Conservation (phyloP, 2,113 vertebrate species). For the Protobothrops flavoviridis region DNA sequence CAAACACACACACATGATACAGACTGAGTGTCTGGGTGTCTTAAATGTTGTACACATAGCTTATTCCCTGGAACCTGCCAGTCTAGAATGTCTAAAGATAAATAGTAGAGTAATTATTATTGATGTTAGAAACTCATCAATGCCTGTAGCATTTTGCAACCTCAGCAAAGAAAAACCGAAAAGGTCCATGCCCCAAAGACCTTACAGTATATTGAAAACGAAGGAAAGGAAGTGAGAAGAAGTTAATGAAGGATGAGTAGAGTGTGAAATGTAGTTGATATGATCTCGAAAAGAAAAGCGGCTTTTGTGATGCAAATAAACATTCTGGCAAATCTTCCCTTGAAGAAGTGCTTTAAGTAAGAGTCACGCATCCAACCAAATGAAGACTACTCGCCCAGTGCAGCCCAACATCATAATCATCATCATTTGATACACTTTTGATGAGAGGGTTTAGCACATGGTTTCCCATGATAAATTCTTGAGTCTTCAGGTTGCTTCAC, state of each 20-base stretch:
- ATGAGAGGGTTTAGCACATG: background rate
- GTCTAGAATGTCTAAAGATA: background rate
- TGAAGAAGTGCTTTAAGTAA: background rate
- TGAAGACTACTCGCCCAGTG: too few species aligned
- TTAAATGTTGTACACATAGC: background rate
- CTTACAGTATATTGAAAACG: background rate
- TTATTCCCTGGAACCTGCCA: too few species aligned
- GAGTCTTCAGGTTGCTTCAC: background rate
- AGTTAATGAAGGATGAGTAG: background rate
- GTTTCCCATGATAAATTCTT: background rate
- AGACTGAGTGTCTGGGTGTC: background rate
- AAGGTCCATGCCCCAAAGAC: background rate
- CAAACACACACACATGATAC: background rate
- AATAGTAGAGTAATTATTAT: background rate
- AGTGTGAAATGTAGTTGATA: background rate
- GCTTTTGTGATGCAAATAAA: background rate
- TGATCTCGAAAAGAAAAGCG: too few species aligned
- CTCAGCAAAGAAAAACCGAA: background rate
- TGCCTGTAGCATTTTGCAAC: background rate
- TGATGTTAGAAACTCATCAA: background rate
- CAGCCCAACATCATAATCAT: background rate
- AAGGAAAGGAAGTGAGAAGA: background rate
- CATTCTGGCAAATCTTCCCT: background rate
- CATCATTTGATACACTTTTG: background rate
- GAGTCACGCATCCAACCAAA: background rate